Evolutionary conservation across 2,113 vertebrate genomes (phyloP), one percentile per base, ranked within the genome.

Genomic region (Balaeniceps rex): DNA sequence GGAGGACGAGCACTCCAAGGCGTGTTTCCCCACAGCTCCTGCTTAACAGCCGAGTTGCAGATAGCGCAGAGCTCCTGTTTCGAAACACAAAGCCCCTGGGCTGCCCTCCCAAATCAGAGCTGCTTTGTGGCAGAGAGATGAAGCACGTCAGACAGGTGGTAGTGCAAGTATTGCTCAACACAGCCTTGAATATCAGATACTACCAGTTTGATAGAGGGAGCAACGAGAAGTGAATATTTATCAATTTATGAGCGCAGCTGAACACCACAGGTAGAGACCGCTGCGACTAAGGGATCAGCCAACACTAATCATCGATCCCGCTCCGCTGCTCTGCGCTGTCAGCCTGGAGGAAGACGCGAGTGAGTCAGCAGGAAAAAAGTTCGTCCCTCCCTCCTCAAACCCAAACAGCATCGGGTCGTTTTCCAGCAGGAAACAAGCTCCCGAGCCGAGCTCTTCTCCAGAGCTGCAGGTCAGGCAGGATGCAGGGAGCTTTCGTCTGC

Each of bases 151-250:
- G 65, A 44, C 6, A n/a, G 80, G 61, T 17, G 69, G 28, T 64
- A 86, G 76, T 65, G 64, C 76, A 87, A 79, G 49, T 85, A 92
- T 89, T 85, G 95, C 95, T 93, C 89, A 79, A 90, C 65, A 55
- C 28, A 6, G 65, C 88, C 69, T 84, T 8, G 38, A 40, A 13
- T 7, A 52, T 29, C 88, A 87, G 63, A 80, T 24, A 38, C 63
- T 60, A 64, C 68, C 58, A 72, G 31, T 57, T 31, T 57, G 94
- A 90, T 9, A 68, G 65, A 94, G 26, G 66, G 79, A 95, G 63
- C 55, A 44, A 69, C 1, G 5, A 84, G 82, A 69, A 75, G 21
- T 4, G 42, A 93, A 74, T 63, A 79, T 54, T 81, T 25, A 29
- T n/a, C 80, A 5, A 21, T 44, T 72, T 61, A 24, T 5, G 69